Evolutionary conservation across 2,113 vertebrate species (phyloP).

Genomic region (Balaeniceps rex): DNA sequence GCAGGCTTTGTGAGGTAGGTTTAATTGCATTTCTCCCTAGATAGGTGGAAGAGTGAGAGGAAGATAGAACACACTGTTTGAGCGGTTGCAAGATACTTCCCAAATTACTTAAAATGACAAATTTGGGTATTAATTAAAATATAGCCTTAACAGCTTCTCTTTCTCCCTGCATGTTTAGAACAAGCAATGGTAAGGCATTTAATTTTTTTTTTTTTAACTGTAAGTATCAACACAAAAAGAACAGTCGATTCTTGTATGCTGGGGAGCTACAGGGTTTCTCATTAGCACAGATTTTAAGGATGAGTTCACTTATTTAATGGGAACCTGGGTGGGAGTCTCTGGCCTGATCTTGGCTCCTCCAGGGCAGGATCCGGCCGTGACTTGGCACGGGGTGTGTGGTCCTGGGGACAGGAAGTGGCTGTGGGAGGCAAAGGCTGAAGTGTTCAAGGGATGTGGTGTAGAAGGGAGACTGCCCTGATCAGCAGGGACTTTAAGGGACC

Average conservation of each 20-base stretch:
- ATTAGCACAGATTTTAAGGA: not conserved
- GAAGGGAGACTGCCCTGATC: not conserved
- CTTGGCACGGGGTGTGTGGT: not conserved
- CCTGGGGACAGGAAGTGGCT: not conserved
- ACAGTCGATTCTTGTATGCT: not conserved
- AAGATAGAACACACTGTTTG: not conserved
- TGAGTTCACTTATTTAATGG: not conserved
- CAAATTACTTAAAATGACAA: not conserved
- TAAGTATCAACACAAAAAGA: not conserved
- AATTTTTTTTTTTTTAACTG: not conserved
- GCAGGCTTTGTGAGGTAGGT: not conserved
- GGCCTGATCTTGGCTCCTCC: not conserved
- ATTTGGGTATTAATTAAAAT: not conserved
- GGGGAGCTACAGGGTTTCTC: not conserved
- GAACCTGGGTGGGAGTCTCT: not conserved
- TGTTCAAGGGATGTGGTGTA: not conserved
- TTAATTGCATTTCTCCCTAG: not conserved
- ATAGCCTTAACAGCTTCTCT: not conserved
- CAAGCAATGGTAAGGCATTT: not conserved
- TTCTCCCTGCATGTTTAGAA: not conserved
- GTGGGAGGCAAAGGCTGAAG: not conserved
- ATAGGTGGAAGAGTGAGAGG: not conserved
- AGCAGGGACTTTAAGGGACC: not conserved
- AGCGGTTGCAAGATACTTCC: not conserved
- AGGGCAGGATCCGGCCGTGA: not conserved